phyloP scores from a whole-genome alignment of 2,888 invertebrate genomes.

The Harpalus rubripes region DNA sequence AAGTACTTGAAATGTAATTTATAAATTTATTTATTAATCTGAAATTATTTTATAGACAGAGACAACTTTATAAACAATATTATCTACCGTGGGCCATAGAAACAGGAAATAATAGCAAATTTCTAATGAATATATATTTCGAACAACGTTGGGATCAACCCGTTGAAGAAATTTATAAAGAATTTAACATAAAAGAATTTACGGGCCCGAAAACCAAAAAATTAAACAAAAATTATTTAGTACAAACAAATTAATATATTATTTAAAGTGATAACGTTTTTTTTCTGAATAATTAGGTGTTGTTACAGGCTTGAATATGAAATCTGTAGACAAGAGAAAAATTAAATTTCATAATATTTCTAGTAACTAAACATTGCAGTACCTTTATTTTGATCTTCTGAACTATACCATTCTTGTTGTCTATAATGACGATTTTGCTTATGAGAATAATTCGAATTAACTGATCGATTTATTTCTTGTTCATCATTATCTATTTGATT shows the following conservation, averaged over 20 bases:
- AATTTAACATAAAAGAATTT: conserved; percentile 87
- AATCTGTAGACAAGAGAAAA: conserved; percentile 27
- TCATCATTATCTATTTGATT: neutral
- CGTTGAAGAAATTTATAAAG: conserved; percentile 87
- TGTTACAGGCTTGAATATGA: conserved; percentile 34
- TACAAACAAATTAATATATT: neutral
- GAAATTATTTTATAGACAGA: conserved; percentile 80
- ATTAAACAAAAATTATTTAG: conserved; percentile 38
- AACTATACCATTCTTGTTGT: neutral
- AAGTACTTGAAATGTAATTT: neutral
- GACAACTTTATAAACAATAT: conserved; percentile 86
- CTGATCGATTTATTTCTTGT: neutral
- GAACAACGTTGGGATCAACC: conserved; percentile 96
- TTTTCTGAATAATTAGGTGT: neutral
- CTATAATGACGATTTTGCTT: conserved; percentile 12
- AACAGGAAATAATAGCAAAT: conserved; percentile 87
- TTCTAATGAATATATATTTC: conserved; percentile 93
- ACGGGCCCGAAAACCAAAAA: conserved; percentile 70
- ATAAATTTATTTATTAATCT: conserved; percentile 31
- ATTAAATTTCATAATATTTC: neutral
- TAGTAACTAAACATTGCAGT: neutral
- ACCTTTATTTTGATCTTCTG: conserved; percentile 14
- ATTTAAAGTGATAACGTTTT: conserved; percentile 17
- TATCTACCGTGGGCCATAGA: conserved; percentile 93
- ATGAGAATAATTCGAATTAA: conserved; percentile 18